phyloP scores from a whole-genome alignment of 2,113 vertebrate genomes.

The Cheilinus undulatus region DNA sequence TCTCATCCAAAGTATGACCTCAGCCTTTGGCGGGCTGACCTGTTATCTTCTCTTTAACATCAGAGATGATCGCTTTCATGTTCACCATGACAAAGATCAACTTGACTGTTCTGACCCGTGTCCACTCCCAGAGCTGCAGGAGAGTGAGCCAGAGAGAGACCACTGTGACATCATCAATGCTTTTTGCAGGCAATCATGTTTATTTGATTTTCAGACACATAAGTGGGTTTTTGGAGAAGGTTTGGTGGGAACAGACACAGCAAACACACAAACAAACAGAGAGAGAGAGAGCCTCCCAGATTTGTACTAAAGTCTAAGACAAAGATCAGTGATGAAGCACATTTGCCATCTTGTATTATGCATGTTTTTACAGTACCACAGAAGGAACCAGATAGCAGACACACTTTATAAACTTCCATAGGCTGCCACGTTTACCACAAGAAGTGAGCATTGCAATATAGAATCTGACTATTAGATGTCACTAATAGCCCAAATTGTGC shows the following conservation, averaged over 20 bases:
- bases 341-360: too few species aligned
- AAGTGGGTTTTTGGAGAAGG: constrained; percentile 10
- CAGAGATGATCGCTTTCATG: constrained; percentile 28
- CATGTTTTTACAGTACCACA: too few species aligned
- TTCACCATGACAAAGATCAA: constrained; percentile 11
- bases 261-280: constrained; percentile 14
- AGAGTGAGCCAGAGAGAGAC: constrained; percentile 20
- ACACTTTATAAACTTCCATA: too few species aligned
- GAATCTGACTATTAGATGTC: too few species aligned
- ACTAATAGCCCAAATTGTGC: too few species aligned
- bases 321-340: too few species aligned
- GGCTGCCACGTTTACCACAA: too few species aligned
- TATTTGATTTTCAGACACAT: constrained; percentile 22
- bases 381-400: too few species aligned
- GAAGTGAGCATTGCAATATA: too few species aligned
- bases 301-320: not conserved
- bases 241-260: not conserved
- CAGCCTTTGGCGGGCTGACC: constrained; percentile 33
- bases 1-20: constrained; percentile 33
- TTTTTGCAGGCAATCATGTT: constrained; percentile 16
- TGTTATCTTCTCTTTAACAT: constrained; percentile 42
- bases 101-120: constrained; percentile 5
- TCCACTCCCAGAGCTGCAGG: constrained; percentile 18
- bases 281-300: not conserved
- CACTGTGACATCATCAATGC: constrained; percentile 26